These are phyloP conservation scores for Ramphastos sulfuratus DNA, from an alignment of 2,113 vertebrate genomes.

Conservation along the genomic window DNA sequence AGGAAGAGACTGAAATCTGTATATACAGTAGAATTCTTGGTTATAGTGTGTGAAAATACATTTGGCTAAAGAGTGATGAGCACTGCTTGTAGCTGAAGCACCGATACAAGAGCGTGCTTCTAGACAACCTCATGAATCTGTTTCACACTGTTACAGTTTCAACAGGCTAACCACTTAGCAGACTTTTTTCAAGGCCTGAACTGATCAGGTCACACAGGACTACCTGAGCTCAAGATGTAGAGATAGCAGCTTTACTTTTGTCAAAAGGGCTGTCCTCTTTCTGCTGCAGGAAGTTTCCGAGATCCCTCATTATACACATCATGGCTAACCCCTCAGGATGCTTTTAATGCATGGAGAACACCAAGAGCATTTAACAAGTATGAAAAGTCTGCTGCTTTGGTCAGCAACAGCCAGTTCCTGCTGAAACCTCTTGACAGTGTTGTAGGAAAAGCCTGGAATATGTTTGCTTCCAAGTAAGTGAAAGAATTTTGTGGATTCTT, in stretches of 20 bases:
- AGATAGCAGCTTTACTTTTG: background rate
- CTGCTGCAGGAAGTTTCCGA: slow-evolving; percentile 80
- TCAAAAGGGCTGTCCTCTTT: background rate
- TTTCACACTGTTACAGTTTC: background rate
- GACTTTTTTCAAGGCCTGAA: background rate
- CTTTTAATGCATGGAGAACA: slow-evolving; percentile 84
- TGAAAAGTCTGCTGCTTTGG: slow-evolving; percentile 88
- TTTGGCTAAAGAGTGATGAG: background rate
- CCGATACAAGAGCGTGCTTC: background rate
- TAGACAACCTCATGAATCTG: background rate
- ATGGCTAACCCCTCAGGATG: slow-evolving; percentile 81
- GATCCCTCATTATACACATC: slow-evolving; percentile 87
- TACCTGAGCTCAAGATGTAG: background rate
- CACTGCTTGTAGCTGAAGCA: background rate
- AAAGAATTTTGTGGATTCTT: background rate
- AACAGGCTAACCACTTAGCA: background rate
- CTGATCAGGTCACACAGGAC: background rate
- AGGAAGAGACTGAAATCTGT: background rate
- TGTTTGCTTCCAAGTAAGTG: slow-evolving; percentile 97
- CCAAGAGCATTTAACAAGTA: slow-evolving; percentile 89
- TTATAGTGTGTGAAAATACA: background rate
- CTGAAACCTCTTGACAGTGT: slow-evolving; percentile 86
- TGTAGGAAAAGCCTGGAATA: slow-evolving; percentile 96
- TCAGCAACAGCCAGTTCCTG: slow-evolving; percentile 94
- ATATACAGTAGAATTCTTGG: background rate